Evolutionary conservation across 2,888 invertebrate genomes (phyloP), one percentile per base, ranked within the genome.

Genomic region (Tenthredo livida): DNA sequence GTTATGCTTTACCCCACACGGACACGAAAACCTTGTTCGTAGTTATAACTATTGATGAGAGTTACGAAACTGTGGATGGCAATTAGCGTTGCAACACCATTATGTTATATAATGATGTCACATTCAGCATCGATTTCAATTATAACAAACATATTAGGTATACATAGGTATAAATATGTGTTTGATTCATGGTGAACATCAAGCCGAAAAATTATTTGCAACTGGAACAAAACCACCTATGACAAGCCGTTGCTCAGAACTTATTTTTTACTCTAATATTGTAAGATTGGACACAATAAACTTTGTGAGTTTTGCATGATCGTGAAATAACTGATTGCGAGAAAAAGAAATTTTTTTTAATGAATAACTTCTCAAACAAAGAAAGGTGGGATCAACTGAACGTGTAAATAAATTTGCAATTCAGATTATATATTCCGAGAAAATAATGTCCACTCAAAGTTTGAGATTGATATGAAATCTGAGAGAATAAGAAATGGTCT

Each of bases 381-480:
- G 15, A 67, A 67, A 15, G 33, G 6, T 67, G 15, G 67, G 67
- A 33, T 33, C 15, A 12, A 33, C 33, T 17, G 17, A 29, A 25
- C 10, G 15, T 17, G 5, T 5, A 33, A 67, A 67, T 29, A 17
- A 12, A 67, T 67, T 33, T 33, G 33, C 33, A 67, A 61, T 61
- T 25, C 25, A 25, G 61, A 61, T 61, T 61, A 25, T 25, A 37
- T 37, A 37, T 37, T 61, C 61, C 5, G 6, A 2, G 4, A 67
- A 67, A 67, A 67, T 29, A 67, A 67, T 33, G 29, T 29, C 67
- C 7, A 17, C 29, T 67, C 15, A 29, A 67, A 67, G 33, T 67
- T 67, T 33, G 67, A 33, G 17, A 67, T 67, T 67, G 67, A 67
- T 33, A 67, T 67, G 67, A 33, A 33, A 33, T 33, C 67, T 33